Conservation (phyloP, 1,140 invertebrate genomes). For the Agrypnia vestita region DNA sequence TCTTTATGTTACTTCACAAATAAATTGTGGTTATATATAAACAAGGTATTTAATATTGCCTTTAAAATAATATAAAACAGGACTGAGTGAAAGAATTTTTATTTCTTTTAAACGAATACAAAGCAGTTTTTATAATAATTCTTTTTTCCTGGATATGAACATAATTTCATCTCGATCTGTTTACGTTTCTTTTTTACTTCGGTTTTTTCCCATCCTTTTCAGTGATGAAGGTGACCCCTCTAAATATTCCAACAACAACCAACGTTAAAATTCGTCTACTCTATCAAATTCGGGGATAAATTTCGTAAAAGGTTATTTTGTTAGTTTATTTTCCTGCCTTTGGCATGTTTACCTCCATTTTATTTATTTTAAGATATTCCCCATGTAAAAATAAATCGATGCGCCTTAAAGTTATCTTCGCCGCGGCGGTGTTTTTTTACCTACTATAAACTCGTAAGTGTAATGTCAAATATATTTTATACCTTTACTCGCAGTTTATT, state of each 20-base stretch:
- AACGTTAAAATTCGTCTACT: background rate
- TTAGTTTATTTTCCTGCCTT: slow-evolving; percentile 23
- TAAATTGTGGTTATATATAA: too few species aligned
- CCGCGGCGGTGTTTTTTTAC: background rate
- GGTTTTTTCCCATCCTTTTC: background rate
- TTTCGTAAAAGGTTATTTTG: slow-evolving; percentile 13
- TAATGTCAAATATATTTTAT: background rate
- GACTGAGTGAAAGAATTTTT: too few species aligned
- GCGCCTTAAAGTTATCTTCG: background rate
- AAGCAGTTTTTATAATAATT: too few species aligned
- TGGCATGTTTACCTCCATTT: slow-evolving; percentile 16
- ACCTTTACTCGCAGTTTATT: background rate
- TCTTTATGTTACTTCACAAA: too few species aligned
- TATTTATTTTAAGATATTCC: slow-evolving; percentile 13
- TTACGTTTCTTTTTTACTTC: background rate
- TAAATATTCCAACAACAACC: background rate
- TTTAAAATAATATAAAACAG: too few species aligned
- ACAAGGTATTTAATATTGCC: too few species aligned
- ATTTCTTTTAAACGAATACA: too few species aligned
- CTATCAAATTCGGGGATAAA: slow-evolving; percentile 3
- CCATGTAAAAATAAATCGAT: background rate
- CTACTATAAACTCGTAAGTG: background rate
- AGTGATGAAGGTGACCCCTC: background rate
- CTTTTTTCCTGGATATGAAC: too few species aligned
- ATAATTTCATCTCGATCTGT: too few species aligned